Evolutionary conservation across 1,140 invertebrate species (phyloP), one percentile per base, ranked within the genome.

Genomic region (Coenobita brevimanus): DNA sequence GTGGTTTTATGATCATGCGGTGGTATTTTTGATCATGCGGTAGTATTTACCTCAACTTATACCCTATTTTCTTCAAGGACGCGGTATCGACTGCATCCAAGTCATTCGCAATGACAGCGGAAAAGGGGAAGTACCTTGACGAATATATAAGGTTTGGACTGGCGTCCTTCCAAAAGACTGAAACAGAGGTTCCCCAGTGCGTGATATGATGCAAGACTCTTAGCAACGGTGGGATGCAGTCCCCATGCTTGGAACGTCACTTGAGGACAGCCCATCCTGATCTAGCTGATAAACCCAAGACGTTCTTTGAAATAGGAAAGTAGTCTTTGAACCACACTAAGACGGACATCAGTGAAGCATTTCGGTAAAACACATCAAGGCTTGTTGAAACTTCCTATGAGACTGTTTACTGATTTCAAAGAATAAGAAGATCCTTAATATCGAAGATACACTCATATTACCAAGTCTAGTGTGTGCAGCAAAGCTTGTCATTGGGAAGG

Each of bases 361-460:
- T 79, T 79, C 50, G 46, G 0, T n/a, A 75, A n/a, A 0, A 2
- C n/a, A 1, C 36, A 21, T 41, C 71, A 75, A 57, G 57, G 17
- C 3, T 79, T 79, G 75, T n/a, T 79, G 75, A 79, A 24, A 15
- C 43, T 50, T 79, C 76, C 43, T 54, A 24, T n/a, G 50, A 57
- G 75, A 79, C 57, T 36, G n/a, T 50, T 27, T 79, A n/a, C 57
- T 79, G 75, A 79, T 79, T 43, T 13, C 75, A 54, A 79, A 79
- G 75, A 24, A 30, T 50, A 81, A 81, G 54, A 64, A 64, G 54
- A 33, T 54, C 4, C n/a, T 38, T 64, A 33, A 27, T 21, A 38
- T 62, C 38, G 79, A 33, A 64, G 54, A n/a, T n/a, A 60, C 54
- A 36, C 54, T 62, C 57, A 81, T 64, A 81, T 17, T 62, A 24